phyloP scores from a whole-genome alignment of 2,888 invertebrate genomes.

The Oxytorus armatus region DNA sequence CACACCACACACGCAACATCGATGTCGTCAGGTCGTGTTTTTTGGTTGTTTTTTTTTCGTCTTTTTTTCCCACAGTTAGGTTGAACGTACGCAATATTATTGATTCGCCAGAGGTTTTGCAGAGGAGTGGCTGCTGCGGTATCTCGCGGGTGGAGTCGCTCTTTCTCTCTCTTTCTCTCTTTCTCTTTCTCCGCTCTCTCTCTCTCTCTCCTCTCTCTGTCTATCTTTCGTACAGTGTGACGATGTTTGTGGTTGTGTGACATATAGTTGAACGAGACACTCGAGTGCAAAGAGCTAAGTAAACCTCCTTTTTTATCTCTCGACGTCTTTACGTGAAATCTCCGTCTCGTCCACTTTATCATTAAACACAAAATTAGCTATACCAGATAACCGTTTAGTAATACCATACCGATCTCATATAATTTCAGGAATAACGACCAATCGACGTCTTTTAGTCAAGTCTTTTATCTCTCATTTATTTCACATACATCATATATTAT shows the following conservation, averaged over 20 bases:
- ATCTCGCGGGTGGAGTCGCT: conserved; percentile 32
- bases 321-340: no score
- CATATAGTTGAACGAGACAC: conserved; percentile 12
- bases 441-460: no score
- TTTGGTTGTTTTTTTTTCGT: conserved; percentile 27
- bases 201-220: neutral
- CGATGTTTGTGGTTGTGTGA: neutral
- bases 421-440: no score
- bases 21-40: conserved; percentile 28
- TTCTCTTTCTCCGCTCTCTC: neutral
- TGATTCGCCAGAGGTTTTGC: conserved; percentile 63
- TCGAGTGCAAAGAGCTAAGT: neutral
- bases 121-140: conserved; percentile 59
- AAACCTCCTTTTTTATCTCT: neutral
- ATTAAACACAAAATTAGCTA: no score
- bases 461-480: no score
- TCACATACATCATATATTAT: no score
- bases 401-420: no score
- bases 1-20: neutral
- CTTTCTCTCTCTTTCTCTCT: conserved; percentile 10
- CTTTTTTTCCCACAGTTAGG: conserved; percentile 45
- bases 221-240: no score
- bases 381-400: no score
- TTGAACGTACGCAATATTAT: conserved; percentile 64
- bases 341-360: neutral